Percentiles rank a stretch among this genome's conserved stretches.
Evolutionary conservation across 2,797 vertebrate genomes (phyloP).

Genomic region (Smutsia gigantea): DNA sequence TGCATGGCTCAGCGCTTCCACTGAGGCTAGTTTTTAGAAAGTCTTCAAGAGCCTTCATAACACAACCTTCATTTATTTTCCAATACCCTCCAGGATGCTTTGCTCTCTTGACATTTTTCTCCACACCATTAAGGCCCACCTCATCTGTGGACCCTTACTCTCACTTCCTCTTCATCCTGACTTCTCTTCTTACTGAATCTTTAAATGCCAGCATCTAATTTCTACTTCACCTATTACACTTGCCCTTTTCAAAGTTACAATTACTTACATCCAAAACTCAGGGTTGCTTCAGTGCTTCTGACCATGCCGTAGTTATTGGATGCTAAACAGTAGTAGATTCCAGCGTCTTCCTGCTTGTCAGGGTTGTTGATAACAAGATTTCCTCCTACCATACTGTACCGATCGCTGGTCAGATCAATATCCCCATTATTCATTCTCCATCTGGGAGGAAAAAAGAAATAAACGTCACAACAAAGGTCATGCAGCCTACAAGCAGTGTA

Average conservation of each 20-base stretch:
- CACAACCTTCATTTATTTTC: not conserved
- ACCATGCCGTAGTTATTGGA: slow-evolving; percentile 93
- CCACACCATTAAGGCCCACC: not conserved
- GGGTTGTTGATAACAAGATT: slow-evolving; percentile 95
- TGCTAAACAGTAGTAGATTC: slow-evolving; percentile 93
- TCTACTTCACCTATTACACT: not conserved
- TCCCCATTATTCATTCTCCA: slow-evolving; percentile 92
- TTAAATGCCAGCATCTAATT: not conserved
- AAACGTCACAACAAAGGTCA: not conserved
- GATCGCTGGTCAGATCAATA: slow-evolving; percentile 89
- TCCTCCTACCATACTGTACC: slow-evolving; percentile 93
- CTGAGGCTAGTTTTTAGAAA: not conserved
- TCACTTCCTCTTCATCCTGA: not conserved
- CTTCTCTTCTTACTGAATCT: not conserved
- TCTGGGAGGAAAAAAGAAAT: slow-evolving; percentile 84
- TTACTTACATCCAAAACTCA: slow-evolving; percentile 97
- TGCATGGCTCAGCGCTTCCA: not conserved
- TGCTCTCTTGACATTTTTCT: not conserved
- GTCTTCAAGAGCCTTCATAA: not conserved
- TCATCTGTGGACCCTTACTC: not conserved
- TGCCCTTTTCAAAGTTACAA: slow-evolving; percentile 15
- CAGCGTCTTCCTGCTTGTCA: slow-evolving; percentile 91
- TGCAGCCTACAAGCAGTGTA: not conserved
- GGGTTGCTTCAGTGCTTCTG: slow-evolving; percentile 92
- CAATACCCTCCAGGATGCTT: not conserved